Conservation (phyloP, 23 tunicate species). For the Clavelina lepadiformis region DNA sequence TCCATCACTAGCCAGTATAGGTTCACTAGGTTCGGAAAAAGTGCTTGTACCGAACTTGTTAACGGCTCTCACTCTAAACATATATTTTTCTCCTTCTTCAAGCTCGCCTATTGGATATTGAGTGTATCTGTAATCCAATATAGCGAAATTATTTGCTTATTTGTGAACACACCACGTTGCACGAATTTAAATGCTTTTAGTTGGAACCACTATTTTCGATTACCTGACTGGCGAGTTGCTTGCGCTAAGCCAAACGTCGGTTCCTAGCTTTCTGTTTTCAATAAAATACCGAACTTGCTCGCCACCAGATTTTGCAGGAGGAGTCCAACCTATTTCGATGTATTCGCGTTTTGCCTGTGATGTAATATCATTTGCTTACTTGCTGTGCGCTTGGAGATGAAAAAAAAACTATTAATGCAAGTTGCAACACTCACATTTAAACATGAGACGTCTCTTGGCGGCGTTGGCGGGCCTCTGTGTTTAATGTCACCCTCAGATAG, state of each 20-base stretch:
- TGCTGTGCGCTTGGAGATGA: neutral
- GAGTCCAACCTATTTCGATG: constrained; percentile 87
- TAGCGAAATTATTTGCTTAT: no score
- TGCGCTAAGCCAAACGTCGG: constrained; percentile 50
- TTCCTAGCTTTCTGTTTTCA: constrained; percentile 53
- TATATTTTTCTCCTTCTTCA: constrained; percentile 55
- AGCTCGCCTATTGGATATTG: constrained; percentile 67
- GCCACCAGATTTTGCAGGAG: constrained; percentile 76
- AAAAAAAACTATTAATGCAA: neutral
- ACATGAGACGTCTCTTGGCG: constrained; percentile 54
- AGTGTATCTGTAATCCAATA: constrained; percentile 76
- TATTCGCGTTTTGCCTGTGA: constrained; percentile 79
- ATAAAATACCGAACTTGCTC: constrained; percentile 57
- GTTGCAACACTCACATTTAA: constrained; percentile 22
- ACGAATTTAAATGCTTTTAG: no score
- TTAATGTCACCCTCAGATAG: constrained; percentile 5
- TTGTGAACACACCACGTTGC: no score
- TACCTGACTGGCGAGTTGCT: constrained; percentile 79
- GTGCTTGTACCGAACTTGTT: constrained; percentile 65
- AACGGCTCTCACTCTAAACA: constrained; percentile 92
- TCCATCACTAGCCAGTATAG: constrained; percentile 80
- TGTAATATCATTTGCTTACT: neutral
- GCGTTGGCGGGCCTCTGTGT: constrained; percentile 62
- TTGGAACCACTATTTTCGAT: no score
- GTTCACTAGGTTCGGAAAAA: constrained; percentile 79